Evolutionary conservation across 2,888 invertebrate species (phyloP).

Genomic region (Sesia apiformis): DNA sequence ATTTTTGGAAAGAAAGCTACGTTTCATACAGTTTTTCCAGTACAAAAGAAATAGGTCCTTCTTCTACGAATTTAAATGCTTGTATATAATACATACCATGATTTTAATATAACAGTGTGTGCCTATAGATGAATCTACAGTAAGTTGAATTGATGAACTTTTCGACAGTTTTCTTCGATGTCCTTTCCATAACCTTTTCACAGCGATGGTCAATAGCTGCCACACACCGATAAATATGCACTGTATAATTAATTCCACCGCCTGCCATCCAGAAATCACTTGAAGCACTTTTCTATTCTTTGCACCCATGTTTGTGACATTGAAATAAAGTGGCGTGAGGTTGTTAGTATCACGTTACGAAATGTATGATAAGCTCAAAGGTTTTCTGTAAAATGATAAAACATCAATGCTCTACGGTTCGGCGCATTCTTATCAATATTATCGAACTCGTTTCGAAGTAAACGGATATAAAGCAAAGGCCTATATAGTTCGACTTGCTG

Average conservation of each 20-base stretch:
- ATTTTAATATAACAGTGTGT: conserved; percentile 64
- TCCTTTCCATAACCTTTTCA: conserved; percentile 57
- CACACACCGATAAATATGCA: conserved; percentile 51
- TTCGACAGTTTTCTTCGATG: conserved; percentile 40
- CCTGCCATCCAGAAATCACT: conserved; percentile 51
- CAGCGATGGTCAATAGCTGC: conserved; percentile 45
- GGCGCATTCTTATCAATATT: conserved; percentile 41
- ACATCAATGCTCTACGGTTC: conserved; percentile 12
- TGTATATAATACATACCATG: conserved; percentile 33
- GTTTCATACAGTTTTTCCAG: no score
- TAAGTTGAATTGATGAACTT: conserved; percentile 43
- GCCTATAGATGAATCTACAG: conserved; percentile 56
- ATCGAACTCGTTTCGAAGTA: conserved; percentile 19
- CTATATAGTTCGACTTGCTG: no score
- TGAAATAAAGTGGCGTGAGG: background rate
- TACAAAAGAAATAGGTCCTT: no score
- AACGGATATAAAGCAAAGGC: conserved; percentile 13
- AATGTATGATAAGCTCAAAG: conserved; percentile 31
- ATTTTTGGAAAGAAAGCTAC: no score
- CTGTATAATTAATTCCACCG: conserved; percentile 45
- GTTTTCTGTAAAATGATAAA: conserved; percentile 30
- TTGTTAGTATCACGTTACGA: conserved; percentile 1
- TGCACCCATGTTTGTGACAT: conserved; percentile 32
- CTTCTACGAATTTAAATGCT: no score
- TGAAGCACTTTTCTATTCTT: conserved; percentile 37